These are phyloP conservation scores for Lagopus leucura DNA, from an alignment of 2,113 vertebrate genomes.

Conservation along the genomic window DNA sequence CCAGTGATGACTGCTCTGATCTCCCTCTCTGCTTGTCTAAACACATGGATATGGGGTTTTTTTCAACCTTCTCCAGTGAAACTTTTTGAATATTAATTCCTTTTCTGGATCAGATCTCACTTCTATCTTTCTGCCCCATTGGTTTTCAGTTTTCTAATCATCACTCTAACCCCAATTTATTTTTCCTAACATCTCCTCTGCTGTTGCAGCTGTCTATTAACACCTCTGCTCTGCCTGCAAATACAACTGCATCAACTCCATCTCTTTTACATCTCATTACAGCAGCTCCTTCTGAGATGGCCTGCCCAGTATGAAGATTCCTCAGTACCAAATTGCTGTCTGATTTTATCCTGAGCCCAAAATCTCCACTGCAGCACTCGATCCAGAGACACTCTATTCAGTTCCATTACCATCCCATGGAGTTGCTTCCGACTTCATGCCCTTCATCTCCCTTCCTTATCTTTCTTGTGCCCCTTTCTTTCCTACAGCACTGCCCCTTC, in stretches of 20 bases:
- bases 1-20: neutral
- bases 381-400: neutral
- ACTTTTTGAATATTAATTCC: neutral
- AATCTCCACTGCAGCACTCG: conserved; percentile 29
- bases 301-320: conserved; percentile 23
- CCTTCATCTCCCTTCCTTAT: conserved; percentile 59
- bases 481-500: conserved; percentile 55
- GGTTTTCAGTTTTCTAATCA: neutral
- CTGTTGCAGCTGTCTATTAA: conserved; percentile 37
- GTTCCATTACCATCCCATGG: conserved; percentile 36
- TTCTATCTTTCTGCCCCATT: neutral
- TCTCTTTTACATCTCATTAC: conserved; percentile 32
- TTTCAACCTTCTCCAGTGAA: neutral
- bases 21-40: neutral
- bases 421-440: conserved; percentile 55
- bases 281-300: conserved; percentile 17
- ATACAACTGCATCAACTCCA: neutral
- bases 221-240: conserved; percentile 15
- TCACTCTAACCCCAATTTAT: conserved; percentile 19
- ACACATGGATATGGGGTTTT: neutral
- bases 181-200: conserved; percentile 32
- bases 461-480: conserved; percentile 40
- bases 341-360: conserved; percentile 23
- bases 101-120: neutral
- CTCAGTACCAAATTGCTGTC: neutral